phyloP scores from a whole-genome alignment of 2,888 invertebrate genomes.

The Clostera curtula region DNA sequence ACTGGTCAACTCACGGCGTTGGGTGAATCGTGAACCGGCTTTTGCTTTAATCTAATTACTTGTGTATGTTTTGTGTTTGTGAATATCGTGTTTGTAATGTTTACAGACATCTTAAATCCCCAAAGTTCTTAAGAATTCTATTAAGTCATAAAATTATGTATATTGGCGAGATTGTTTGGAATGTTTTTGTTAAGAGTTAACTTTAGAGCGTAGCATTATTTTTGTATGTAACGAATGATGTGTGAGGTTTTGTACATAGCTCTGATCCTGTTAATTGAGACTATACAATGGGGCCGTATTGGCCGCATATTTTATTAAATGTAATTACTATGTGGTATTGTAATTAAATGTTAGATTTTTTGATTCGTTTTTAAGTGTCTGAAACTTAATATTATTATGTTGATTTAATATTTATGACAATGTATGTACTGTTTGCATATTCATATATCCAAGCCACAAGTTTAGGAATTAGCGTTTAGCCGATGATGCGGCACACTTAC shows the following conservation, averaged over 20 bases:
- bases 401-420: constrained; percentile 20
- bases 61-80: no score
- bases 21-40: no score
- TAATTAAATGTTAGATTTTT: constrained; percentile 30
- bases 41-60: no score
- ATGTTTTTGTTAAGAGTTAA: no score
- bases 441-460: constrained; percentile 15
- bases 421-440: constrained; percentile 12
- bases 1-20: no score
- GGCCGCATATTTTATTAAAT: constrained; percentile 15
- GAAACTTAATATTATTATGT: constrained; percentile 19
- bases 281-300: constrained; percentile 16
- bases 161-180: no score
- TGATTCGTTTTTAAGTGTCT: constrained; percentile 24
- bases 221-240: neutral
- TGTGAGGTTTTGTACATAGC: neutral
- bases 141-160: no score
- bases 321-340: constrained; percentile 16
- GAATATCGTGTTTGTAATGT: neutral
- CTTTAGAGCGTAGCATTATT: neutral
- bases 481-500: no score
- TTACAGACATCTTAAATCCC: neutral
- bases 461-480: constrained; percentile 4
- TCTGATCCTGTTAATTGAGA: constrained; percentile 2
- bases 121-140: no score